Conservation (phyloP, 2,113 vertebrate species). For the Hylia prasina region DNA sequence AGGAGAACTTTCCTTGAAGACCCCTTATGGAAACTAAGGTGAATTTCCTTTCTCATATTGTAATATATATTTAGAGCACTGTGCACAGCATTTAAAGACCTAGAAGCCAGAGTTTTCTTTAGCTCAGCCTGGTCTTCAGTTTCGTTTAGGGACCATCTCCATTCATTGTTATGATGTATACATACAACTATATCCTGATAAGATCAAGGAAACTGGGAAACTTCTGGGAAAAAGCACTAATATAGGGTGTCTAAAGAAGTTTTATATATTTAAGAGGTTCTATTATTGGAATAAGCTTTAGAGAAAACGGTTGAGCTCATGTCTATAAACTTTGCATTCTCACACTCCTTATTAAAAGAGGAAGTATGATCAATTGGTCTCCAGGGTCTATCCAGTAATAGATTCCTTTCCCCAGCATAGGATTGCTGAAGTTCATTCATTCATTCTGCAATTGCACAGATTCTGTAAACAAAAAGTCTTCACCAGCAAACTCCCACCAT, state of each 20-base stretch:
- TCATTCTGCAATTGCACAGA: background rate
- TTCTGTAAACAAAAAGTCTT: slow-evolving; percentile 40
- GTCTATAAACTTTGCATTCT: background rate
- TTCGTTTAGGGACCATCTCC: background rate
- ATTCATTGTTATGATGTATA: background rate
- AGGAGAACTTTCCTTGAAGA: background rate
- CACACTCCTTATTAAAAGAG: background rate
- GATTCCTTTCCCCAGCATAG: background rate
- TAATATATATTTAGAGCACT: background rate
- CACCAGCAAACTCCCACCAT: background rate
- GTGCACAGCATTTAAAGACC: background rate
- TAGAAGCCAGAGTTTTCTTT: background rate
- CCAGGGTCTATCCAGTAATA: background rate
- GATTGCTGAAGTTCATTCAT: background rate
- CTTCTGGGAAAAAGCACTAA: background rate
- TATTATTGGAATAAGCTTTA: background rate
- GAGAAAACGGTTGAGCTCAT: background rate
- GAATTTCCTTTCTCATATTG: background rate
- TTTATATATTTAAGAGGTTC: background rate
- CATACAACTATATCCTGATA: background rate
- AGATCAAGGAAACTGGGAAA: background rate
- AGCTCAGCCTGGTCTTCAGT: background rate
- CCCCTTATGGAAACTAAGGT: background rate
- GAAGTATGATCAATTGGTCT: background rate
- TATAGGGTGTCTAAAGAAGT: background rate